Evolutionary conservation across 2,888 invertebrate genomes (phyloP), one percentile per base, ranked within the genome.

Genomic region (Seladonia tumulorum): DNA sequence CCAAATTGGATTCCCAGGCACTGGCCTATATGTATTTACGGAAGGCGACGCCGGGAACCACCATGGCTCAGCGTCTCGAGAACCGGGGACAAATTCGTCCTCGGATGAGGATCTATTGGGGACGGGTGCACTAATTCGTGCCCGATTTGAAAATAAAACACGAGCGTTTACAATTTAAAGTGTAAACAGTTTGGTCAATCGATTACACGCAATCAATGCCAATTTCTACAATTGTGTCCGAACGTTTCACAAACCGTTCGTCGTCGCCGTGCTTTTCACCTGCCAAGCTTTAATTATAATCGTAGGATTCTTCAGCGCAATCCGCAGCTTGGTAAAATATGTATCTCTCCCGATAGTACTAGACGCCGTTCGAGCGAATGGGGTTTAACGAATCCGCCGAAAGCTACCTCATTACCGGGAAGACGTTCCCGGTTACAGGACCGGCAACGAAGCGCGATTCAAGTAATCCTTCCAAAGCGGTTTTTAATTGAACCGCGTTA

Each of bases 401-500:
- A 75, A 22, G 57, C 74, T 73, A 75, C 45, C 84, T 85, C 85
- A 35, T 85, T 85, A 74, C 70, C 29, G 22, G 68, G 25, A 74
- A 25, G 49, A 66, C 35, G 60, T n/a, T 70, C 12, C 47, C n/a
- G 42, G 76, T 66, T 22, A 71, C 45, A 53, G 18, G 42, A 29
- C 53, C 57, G 42, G n/a, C 22, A 39, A 22, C 29, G 18, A 7
- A 66, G 5, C 22, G 22, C 42, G 68, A 22, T 2, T 4, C 68
- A 39, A 22, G 12, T 25, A n/a, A 66, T 66, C 47, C 71, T 81
- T 53, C 39, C 57, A 66, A 78, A 70, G 70, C 70, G 53, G 18
- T 79, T 87, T 90, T 87, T 83, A 81, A 88, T 88, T 89, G 85
- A 82, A 83, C 73, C 60, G 68, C 73, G 49, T 71, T 39, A n/a